These are phyloP conservation scores for Pseudomyrmex pallidus DNA, from an alignment of 1,140 invertebrate species.

Conservation along the genomic window DNA sequence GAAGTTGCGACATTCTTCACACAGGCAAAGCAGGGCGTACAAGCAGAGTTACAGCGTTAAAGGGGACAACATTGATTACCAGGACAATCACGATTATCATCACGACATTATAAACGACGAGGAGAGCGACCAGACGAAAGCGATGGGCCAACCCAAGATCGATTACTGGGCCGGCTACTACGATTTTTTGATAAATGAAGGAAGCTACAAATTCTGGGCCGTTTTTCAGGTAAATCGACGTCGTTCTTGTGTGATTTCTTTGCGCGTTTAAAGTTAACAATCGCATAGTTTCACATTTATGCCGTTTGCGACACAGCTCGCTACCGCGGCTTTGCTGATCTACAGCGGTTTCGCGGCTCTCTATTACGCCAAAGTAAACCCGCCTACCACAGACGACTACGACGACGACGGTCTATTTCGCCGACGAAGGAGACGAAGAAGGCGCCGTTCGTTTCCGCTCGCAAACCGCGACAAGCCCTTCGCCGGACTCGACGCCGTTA, in stretches of 20 bases:
- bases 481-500: conserved; percentile 74
- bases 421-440: conserved; percentile 73
- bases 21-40: conserved; percentile 76
- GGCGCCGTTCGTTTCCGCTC: conserved; percentile 56
- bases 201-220: conserved; percentile 94
- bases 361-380: conserved; percentile 94
- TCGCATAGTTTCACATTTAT: neutral
- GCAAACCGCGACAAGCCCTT: conserved; percentile 63
- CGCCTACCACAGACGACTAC: conserved; percentile 89
- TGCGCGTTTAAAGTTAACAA: neutral
- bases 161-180: conserved; percentile 92
- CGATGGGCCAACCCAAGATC: conserved; percentile 81
- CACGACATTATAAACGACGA: conserved; percentile 67
- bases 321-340: conserved; percentile 90
- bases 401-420: conserved; percentile 89
- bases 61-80: conserved; percentile 58
- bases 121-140: conserved; percentile 75
- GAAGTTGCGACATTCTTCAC: neutral
- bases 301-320: conserved; percentile 86
- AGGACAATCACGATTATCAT: conserved; percentile 72
- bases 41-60: conserved; percentile 70
- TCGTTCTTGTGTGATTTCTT: neutral
- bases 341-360: conserved; percentile 93
- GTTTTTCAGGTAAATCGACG: conserved; percentile 89
- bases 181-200: conserved; percentile 93